Percentiles rank a stretch among this genome's conserved stretches.
These are phyloP conservation scores for Chymomyza procnemis DNA, from an alignment of 2,888 invertebrate species.

Conservation along the genomic window DNA sequence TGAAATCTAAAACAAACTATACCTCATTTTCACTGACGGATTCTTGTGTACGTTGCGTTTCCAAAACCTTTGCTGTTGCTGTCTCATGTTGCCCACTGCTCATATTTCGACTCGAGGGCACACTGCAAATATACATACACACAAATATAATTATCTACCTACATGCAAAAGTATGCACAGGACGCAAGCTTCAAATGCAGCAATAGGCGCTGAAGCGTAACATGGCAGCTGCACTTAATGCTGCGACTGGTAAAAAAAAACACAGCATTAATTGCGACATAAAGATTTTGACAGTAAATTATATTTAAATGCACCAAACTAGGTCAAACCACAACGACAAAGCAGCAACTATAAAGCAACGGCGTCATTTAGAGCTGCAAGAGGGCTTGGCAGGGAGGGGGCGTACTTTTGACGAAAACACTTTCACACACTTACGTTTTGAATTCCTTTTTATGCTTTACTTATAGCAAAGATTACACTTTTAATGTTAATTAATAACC, in stretches of 20 bases:
- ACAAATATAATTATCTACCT: not conserved
- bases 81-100: conserved; percentile 75
- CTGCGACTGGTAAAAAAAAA: conserved; percentile 26
- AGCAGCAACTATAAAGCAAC: conserved; percentile 32
- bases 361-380: not conserved
- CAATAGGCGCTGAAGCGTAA: conserved; percentile 3
- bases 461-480: conserved; percentile 27
- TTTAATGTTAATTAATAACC: conserved; percentile 45
- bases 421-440: conserved; percentile 32
- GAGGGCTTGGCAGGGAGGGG: not conserved
- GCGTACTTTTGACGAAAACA: conserved; percentile 6
- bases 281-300: conserved; percentile 41
- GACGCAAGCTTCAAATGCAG: conserved; percentile 9
- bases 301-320: conserved; percentile 39
- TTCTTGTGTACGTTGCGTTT: conserved; percentile 70
- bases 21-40: conserved; percentile 76
- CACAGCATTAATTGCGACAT: conserved; percentile 37
- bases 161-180: conserved; percentile 4
- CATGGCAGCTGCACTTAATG: conserved; percentile 22
- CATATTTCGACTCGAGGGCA: conserved; percentile 62
- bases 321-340: conserved; percentile 55
- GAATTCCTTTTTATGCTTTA: conserved; percentile 12
- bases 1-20: conserved; percentile 15
- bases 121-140: conserved; percentile 8
- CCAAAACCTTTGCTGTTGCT: conserved; percentile 74